Percentiles rank a stretch among this genome's conserved stretches.
phyloP scores from a whole-genome alignment of 2,888 invertebrate genomes.

The Drosophila putrida region DNA sequence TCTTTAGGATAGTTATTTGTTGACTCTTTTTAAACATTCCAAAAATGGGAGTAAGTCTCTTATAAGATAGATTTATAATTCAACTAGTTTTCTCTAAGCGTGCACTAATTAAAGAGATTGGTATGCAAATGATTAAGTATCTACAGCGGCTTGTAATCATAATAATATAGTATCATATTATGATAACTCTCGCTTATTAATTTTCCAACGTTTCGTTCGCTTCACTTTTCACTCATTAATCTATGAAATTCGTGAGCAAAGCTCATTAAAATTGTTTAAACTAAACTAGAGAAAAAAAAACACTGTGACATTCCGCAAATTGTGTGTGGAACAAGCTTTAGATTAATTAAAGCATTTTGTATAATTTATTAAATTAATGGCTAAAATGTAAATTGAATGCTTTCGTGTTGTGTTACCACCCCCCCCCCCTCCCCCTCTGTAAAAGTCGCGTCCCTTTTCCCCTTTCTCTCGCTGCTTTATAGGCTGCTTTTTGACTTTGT shows the following conservation, averaged over 20 bases:
- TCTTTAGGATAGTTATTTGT: too few relatives aligned
- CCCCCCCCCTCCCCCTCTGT: too few relatives aligned
- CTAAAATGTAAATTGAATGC: conserved; percentile 35
- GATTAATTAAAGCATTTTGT: conserved; percentile 59
- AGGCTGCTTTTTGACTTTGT: conserved; percentile 26
- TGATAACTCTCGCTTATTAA: conserved; percentile 18
- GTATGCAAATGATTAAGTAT: neutral
- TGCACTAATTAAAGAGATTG: neutral
- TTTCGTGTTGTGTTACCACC: neutral
- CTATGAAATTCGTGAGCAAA: conserved; percentile 27
- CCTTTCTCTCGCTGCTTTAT: neutral
- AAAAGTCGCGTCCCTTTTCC: neutral
- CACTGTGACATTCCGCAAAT: conserved; percentile 39
- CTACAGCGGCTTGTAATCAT: neutral
- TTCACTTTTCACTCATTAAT: conserved; percentile 17
- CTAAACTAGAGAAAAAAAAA: conserved; percentile 3
- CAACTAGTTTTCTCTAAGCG: neutral
- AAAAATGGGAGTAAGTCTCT: too few relatives aligned
- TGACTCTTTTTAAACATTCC: too few relatives aligned
- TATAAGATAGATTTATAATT: neutral
- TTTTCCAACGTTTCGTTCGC: conserved; percentile 13
- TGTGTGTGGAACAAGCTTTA: conserved; percentile 26
- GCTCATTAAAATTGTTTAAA: conserved; percentile 45
- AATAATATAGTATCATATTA: neutral
- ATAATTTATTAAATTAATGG: conserved; percentile 59